Base-by-base conservation (phyloP, 2,113 vertebrate genomes). In the Megaceryle torquata region DNA sequence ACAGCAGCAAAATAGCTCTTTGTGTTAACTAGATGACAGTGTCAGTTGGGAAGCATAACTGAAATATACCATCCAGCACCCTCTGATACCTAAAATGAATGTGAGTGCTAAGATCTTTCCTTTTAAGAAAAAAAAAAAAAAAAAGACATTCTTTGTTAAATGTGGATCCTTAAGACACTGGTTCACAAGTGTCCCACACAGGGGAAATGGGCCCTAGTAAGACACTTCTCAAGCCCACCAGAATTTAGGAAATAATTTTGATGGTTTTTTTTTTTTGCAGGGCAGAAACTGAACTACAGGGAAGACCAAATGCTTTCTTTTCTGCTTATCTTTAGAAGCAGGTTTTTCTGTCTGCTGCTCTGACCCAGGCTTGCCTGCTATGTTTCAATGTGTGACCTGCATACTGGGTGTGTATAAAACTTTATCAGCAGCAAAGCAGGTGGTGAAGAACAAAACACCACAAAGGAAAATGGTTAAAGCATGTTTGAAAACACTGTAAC, bases 321-420 rank as follows among this genome's bases (percentile, higher is more conserved):
- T 17, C 1, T 2, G 59, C 71, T 83, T 25, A 20, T 75, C 61
- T 83, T 15, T 74, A 63, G 68, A 35, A 89, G 54, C 70, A 82
- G 72, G 82, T 31, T 95, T 83, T 86, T 72, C 44, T 63, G 14
- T 48, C 57, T 88, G 70, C 81, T 74, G 90, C 91, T 92, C 54
- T 91, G 92, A 74, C 50, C 82, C 85, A 19, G 91, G 54, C 81
- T 75, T 28, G 69, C 88, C 78, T 92, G 92, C 74, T 5, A 1
- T 11, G 74, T 48, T 88, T 88, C 65, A 3, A 43, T 3, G 72
- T 80, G 93, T 87, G 86, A 89, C 86, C 82, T 61, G 86, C 81
- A 3, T 17, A 2, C 54, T 15, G 60, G 75, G 29, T 29, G n/a
- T 14, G 0, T 26, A 29, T 39, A 56, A 35, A 74, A 26, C 50